Base-by-base conservation (phyloP, 2,888 invertebrate species). In the Polydrusus tereticollis region DNA sequence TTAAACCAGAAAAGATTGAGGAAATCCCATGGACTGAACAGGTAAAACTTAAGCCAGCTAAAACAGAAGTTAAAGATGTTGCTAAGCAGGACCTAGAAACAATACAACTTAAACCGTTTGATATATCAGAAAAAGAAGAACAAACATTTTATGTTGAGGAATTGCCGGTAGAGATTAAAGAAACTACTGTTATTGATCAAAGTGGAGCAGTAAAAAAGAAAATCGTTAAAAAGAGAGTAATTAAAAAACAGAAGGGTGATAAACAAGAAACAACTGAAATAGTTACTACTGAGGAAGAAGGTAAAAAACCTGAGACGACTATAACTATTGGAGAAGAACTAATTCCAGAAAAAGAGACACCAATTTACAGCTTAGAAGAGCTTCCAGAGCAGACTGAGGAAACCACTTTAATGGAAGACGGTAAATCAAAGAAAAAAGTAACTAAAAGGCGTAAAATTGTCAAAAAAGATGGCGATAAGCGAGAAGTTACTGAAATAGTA, bases 171-270 rank as follows among this genome's bases (percentile, higher is more conserved):
- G 84, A 85, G 81, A 81, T 80, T 33, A 73, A 75, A 71, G 76
- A 75, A 65, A 72, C 73, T 14, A 74, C 76, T 52, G 68, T 71
- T 18, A 67, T 78, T 16, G 75, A 79, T 38, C 78, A 82, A 64
- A 75, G 73, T 26, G 77, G 69, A 8, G 66, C 72, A 18, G 43
- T 68, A 14, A 78, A 77, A 81, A 82, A 77, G 6, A 85, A 86
- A 69, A 80, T 86, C 0, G 86, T 88, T 12, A 87, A 86, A 74
- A 87, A 87, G 77, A 81, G 85, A 81, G 83, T 77, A 60, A 81
- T 72, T 78, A 82, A 77, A 81, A 85, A 80, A 76, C 79, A 77
- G 81, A 84, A 78, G 75, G 86, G 83, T 66, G 78, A 82, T 58
- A 84, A 82, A 77, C 83, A 86, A 50, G 86, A 87, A 77, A 55